phyloP scores from a whole-genome alignment of 2,888 invertebrate genomes.

The Cerceris ruficornis region DNA sequence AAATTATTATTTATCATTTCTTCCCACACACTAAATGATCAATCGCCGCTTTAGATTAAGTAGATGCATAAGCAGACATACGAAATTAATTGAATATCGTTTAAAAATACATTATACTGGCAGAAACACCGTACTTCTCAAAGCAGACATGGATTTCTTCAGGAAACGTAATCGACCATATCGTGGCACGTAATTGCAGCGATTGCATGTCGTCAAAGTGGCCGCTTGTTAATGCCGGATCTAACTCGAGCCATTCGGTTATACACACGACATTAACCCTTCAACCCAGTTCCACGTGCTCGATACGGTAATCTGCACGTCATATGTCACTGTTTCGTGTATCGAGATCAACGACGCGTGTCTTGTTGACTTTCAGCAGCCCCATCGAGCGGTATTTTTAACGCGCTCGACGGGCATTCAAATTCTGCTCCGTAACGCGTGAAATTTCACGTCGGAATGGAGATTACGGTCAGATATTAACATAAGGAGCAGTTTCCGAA shows the following conservation, averaged over 20 bases:
- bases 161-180: not conserved
- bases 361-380: not conserved
- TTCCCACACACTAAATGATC: no score
- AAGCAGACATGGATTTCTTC: not conserved
- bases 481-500: no score
- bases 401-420: not conserved
- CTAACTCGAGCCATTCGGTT: constrained; percentile 26
- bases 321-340: constrained; percentile 16
- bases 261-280: constrained; percentile 30
- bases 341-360: constrained; percentile 1
- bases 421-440: no score
- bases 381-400: not conserved
- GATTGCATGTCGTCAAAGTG: not conserved
- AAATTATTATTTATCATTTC: no score
- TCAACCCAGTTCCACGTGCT: constrained; percentile 43
- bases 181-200: not conserved
- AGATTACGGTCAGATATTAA: no score
- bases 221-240: constrained; percentile 32
- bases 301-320: constrained; percentile 42
- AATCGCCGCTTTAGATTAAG: no score
- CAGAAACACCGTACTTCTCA: not conserved
- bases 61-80: no score
- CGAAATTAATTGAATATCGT: no score
- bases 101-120: no score
- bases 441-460: no score